A percentile compares a stretch with the other conserved stretches of the same genome.
Conservation (phyloP, 1,140 invertebrate species). For the Saccostrea glomerata region DNA sequence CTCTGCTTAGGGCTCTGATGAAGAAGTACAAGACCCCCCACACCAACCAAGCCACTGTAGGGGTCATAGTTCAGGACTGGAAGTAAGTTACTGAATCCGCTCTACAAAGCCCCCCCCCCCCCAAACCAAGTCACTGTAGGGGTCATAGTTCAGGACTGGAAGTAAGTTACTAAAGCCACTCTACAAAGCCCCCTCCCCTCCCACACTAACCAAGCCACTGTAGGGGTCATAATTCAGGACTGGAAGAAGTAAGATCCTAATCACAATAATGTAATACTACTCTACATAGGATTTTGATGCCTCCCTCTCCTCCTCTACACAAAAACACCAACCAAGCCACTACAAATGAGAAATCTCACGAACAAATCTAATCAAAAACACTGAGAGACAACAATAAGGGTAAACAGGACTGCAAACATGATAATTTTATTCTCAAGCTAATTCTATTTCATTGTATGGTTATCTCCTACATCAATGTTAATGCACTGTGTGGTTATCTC, state of each 20-base stretch:
- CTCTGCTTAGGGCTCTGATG: constrained; percentile 92
- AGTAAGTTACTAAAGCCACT: constrained; percentile 56
- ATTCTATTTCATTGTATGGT: no score
- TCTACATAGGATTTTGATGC: no score
- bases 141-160: constrained; percentile 75
- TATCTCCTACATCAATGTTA: no score
- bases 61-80: constrained; percentile 76
- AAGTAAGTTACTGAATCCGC: constrained; percentile 58
- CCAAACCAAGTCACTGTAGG: constrained; percentile 69
- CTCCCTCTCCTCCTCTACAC: neutral
- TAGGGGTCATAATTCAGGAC: constrained; percentile 74
- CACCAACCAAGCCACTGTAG: constrained; percentile 69
- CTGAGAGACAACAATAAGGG: no score
- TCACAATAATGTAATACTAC: neutral
- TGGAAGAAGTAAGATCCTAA: constrained; percentile 71
- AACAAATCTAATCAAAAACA: no score
- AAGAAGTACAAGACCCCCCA: constrained; percentile 85
- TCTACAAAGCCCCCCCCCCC: constrained; percentile 10
- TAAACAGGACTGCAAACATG: no score
- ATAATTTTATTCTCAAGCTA: no score
- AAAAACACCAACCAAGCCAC: constrained; percentile 60
- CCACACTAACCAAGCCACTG: constrained; percentile 63
- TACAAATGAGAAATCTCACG: constrained; percentile 74
- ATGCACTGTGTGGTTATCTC: no score
- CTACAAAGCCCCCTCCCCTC: neutral